Conservation (phyloP, 2,113 vertebrate genomes). For the Toxotes jaculatrix region DNA sequence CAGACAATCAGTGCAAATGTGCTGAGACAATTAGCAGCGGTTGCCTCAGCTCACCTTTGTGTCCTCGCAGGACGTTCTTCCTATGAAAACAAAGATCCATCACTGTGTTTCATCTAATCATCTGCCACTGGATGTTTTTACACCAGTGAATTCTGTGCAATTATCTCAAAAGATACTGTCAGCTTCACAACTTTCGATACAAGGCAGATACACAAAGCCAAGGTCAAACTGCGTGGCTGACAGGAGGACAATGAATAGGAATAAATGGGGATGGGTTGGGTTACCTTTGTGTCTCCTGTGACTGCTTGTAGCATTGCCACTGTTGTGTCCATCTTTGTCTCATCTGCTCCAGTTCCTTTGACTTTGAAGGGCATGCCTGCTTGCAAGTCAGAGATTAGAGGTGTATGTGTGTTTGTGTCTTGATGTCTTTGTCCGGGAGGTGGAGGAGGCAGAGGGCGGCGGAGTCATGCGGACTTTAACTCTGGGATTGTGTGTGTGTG, state of each 20-base stretch:
- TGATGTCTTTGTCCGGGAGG: constrained; percentile 67
- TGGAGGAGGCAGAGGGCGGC: constrained; percentile 33
- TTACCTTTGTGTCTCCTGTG: constrained; percentile 45
- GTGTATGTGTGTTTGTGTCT: constrained; percentile 30
- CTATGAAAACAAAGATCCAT: neutral
- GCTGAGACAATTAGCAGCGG: constrained; percentile 46
- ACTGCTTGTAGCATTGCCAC: constrained; percentile 1
- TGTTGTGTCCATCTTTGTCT: constrained; percentile 57
- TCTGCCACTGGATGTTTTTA: neutral
- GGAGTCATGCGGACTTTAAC: constrained; percentile 32
- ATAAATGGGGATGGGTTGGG: constrained; percentile 41
- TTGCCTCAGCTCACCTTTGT: constrained; percentile 28
- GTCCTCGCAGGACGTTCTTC: neutral
- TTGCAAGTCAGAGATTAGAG: constrained; percentile 56
- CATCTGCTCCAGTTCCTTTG: constrained; percentile 54
- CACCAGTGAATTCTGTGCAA: neutral
- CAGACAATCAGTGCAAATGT: constrained; percentile 53
- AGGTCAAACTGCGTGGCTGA: constrained; percentile 43
- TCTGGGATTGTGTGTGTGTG: constrained; percentile 31
- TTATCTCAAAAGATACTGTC: constrained; percentile 15
- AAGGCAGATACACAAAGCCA: constrained; percentile 11
- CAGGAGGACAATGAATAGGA: constrained; percentile 35
- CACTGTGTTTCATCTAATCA: neutral
- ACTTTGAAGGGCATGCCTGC: constrained; percentile 47
- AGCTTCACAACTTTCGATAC: constrained; percentile 2